Evolutionary conservation across 2,797 vertebrate species (phyloP), one percentile per base, ranked within the genome.

Genomic region (Crocodylus rhombifer): DNA sequence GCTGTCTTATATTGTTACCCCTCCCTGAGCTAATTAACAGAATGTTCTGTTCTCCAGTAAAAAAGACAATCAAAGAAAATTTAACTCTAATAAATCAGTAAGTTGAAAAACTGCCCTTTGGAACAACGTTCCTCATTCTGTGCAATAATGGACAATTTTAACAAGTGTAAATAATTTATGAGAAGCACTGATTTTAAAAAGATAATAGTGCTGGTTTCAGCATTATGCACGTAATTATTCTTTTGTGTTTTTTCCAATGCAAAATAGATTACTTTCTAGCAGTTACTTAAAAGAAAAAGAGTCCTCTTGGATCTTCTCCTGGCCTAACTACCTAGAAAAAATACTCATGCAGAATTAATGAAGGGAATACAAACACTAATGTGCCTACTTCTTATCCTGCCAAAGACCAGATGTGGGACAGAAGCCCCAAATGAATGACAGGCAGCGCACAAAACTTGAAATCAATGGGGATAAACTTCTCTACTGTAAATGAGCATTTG

Each of bases 371-470:
- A 86, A 91, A 90, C 28, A 88, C 21, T 86, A 87, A 90, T 15
- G 58, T 78, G 55, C 60, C 77, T 14, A 80, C 91, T 93, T 94
- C 93, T 95, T 21, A 73, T 95, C 23, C 92, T 93, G 91, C 78
- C 88, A 92, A 97, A 86, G 80, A 95, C 80, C 82, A 92, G 94
- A 96, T 90, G 76, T 94, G 87, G 93, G 94, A 91, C 93, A 94
- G 76, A 90, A 20, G 11, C 69, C 57, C 61, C 76, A 92, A 95
- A 92, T 90, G 90, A 95, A 51, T 0, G 18, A 74, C 63, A 90
- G 33, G 2, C 57, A 84, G 73, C 64, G 81, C 88, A 56, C n/a
- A 82, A 69, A 95, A 91, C 77, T 90, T 71, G 33, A 82, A 62
- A 78, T 60, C 89, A 80, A 73, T 0, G 0, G 58, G 42, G 88